Conservation (phyloP, 2,888 invertebrate genomes). For the Apamea monoglypha region DNA sequence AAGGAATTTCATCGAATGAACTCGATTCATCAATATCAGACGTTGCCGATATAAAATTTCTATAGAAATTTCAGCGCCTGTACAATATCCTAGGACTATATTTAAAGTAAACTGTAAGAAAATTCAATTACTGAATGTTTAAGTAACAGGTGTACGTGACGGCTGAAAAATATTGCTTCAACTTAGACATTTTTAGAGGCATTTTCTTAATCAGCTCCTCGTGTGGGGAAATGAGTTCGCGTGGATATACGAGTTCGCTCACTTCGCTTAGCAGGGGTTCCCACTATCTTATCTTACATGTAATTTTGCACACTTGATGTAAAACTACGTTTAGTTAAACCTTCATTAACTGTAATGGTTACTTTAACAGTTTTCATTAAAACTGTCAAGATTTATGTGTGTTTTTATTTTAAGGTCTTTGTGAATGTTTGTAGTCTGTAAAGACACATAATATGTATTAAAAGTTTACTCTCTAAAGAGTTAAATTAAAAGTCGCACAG, state of each 20-base stretch:
- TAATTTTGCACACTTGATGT: conserved; percentile 59
- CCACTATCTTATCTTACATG: conserved; percentile 60
- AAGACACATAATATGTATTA: no score
- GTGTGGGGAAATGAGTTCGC: conserved; percentile 64
- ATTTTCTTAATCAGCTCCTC: conserved; percentile 65
- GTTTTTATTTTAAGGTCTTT: not conserved
- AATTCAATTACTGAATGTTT: conserved; percentile 67
- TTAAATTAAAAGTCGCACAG: no score
- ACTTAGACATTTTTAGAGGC: conserved; percentile 62
- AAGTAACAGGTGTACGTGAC: conserved; percentile 67
- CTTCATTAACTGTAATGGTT: conserved; percentile 55
- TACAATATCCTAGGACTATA: conserved; percentile 50
- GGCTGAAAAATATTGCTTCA: conserved; percentile 55
- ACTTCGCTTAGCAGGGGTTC: conserved; percentile 56
- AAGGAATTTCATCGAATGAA: conserved; percentile 48
- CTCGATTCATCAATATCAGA: conserved; percentile 60
- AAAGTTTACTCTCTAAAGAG: not conserved
- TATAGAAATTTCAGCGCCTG: conserved; percentile 40
- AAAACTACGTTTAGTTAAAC: conserved; percentile 50
- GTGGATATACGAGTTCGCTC: conserved; percentile 57
- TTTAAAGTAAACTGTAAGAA: conserved; percentile 53
- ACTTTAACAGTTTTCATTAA: conserved; percentile 50
- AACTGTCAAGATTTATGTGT: conserved; percentile 14
- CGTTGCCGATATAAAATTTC: conserved; percentile 57
- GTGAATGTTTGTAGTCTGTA: not conserved